Evolutionary conservation across 2,888 invertebrate species (phyloP), one percentile per base, ranked within the genome.

Genomic region (Hypsopygia costalis): DNA sequence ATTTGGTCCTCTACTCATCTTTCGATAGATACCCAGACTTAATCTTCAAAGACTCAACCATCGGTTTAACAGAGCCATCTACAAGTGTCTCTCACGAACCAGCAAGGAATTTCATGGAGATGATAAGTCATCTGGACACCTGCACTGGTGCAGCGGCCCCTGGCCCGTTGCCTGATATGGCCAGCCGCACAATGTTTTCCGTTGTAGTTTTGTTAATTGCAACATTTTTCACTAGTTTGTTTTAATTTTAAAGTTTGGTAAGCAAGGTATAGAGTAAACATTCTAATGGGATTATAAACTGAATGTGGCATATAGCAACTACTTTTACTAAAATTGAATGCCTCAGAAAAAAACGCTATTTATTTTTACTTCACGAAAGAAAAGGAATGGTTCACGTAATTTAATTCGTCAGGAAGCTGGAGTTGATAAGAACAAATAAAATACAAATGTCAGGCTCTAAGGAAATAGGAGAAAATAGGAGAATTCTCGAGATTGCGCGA

Each of bases 11-110:
- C 29, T 93, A 91, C 63, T 91, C 91, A 0, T 71, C 85, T 0
- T 93, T 92, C 67, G 87, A 91, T 44, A 79, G 83, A 0, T 65
- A 61, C 5, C 66, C 55, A 20, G 79, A 93, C 61, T 69, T 93
- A 4, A 67, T 94, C 0, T 93, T 93, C 77, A 92, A 91, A 57
- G 91, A 92, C 51, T 90, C 91, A 0, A 91, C 91, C 0, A 81
- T 90, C 0, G 91, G 91, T 1, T 65, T 93, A 0, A 81, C 89
- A 0, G 81, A 90, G 9, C 79, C 85, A 0, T 64, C 81, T 0
- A 64, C 62, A 0, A 55, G 61, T 0, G 63, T 85, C 0, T 36
- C 48, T 0, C 76, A 81, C 11, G 70, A 67, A 36, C 75, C 85
- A 0, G 91, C 92, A 0, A 72, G 77, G 41, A 91, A 91, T 43